A percentile compares a stretch with the other conserved stretches of the same genome.
Evolutionary conservation across 2,113 vertebrate genomes (phyloP).

Genomic region (Desmodus rotundus): DNA sequence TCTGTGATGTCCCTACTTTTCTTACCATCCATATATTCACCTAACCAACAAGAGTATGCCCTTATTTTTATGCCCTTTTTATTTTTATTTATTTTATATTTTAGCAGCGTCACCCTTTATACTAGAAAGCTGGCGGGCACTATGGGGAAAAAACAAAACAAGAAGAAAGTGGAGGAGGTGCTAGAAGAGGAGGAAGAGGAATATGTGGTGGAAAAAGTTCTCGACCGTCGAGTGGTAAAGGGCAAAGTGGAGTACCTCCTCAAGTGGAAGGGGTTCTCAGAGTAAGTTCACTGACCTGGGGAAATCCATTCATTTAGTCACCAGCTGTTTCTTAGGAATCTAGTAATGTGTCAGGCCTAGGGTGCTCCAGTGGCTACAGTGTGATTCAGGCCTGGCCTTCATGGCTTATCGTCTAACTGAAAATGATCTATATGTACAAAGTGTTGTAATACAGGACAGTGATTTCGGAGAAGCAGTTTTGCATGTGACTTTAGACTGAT

Average conservation of each 20-base stretch:
- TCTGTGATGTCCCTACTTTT: not conserved
- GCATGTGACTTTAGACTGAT: not conserved
- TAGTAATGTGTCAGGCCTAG: not conserved
- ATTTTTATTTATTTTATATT: not conserved
- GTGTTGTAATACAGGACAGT: not conserved
- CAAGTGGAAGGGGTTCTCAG: conserved; percentile 97
- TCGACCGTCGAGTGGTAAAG: conserved; percentile 94
- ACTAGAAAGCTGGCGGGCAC: conserved; percentile 88
- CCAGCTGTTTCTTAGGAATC: not conserved
- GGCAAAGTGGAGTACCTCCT: conserved; percentile 96
- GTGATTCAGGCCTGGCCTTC: not conserved
- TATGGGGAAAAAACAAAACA: conserved; percentile 93
- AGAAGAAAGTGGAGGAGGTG: conserved; percentile 96
- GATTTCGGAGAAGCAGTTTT: conserved; percentile 1
- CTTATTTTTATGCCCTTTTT: not conserved
- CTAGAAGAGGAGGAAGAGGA: conserved; percentile 96
- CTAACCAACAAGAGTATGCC: not conserved
- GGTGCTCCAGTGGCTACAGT: not conserved
- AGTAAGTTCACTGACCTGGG: conserved; percentile 84
- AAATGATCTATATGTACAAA: not conserved
- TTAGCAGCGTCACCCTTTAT: conserved; percentile 78
- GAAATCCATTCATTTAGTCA: not conserved
- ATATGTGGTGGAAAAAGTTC: conserved; percentile 97
- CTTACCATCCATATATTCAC: not conserved
- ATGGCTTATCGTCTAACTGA: not conserved